Evolutionary conservation across 2,113 vertebrate species (phyloP), one percentile per base, ranked within the genome.

Genomic region (Pungitius pungitius): DNA sequence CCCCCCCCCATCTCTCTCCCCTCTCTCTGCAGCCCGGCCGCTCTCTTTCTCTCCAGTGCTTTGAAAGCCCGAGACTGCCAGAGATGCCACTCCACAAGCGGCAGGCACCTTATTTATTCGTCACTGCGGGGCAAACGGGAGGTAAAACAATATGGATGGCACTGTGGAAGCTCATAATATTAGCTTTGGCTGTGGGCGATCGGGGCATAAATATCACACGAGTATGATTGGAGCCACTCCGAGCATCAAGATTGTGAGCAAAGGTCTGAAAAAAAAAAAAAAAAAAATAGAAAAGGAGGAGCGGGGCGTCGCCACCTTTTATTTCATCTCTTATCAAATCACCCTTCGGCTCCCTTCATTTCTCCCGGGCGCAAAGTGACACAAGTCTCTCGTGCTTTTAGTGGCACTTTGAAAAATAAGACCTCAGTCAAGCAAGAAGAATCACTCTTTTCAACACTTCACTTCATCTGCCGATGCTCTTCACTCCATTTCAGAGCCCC

Each of bases 51-150:
- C 68, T 80, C 81, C 95, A 94, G 82, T 82, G 93, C 93, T 96
- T 96, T 94, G 94, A 96, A 39, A 90, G 94, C 92, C 92, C 92
- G 83, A 90, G 93, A 91, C 93, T 94, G 93, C 94, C 93, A n/a
- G n/a, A n/a, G 88, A 84, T 91, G 92, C 66, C 80, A 67, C 75
- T 84, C 71, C 62, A 37, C 78, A 62, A n/a, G 86, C 52, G 27
- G 85, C 81, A 87, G 83, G 17, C 88, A 85, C 92, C 94, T 90
- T 94, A 95, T 96, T 96, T 92, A 95, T 95, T 94, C 90, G 88
- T 82, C 91, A 91, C 93, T 92, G 93, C 94, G 75, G 94, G 95
- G 87, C 33, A 35, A 85, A 68, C 74, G 84, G 87, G 87, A 85
- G 88, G 93, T 93, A 89, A 95, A 95, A 95, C 92, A 94, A 88